Base-by-base conservation (phyloP, 1,140 invertebrate genomes). In the Trialeurodes vaporariorum region DNA sequence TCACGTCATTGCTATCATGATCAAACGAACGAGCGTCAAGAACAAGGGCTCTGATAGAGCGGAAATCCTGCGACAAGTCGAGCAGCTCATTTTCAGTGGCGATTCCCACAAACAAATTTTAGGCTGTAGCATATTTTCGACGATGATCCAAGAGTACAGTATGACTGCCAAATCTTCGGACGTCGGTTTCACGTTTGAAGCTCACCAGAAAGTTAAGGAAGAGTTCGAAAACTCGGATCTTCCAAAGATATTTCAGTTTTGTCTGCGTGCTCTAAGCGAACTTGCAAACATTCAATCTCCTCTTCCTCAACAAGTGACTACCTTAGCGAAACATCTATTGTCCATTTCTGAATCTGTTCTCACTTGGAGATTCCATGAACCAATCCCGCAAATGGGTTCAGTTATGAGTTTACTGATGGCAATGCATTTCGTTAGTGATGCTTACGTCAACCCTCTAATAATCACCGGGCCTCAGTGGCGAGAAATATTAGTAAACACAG, bases 101-200 rank as follows among this genome's bases (percentile, higher is more conserved):
- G 84, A 87, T 76, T 76, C 82, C 64, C 75, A 78, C 66, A 81
- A 81, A 81, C 85, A 87, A 82, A 79, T 86, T 67, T 75, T 94
- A 40, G 91, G 90, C 12, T 94, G 92, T 74, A 87, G 88, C 67
- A 84, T 95, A 67, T 85, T 95, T 70, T 82, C 86, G 64, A 85
- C 90, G 12, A 79, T 95, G 58, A 85, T 95, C 79, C 88, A 91
- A 83, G 93, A 96, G 79, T 93, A 92, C 82, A 87, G 89, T 60
- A 89, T 84, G 58, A 91, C 90, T n/a, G 83, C 87, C 0, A 89
- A 92, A 75, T 90, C 91, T 9, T 87, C 89, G 24, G 90, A 92
- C 80, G 86, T 93, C 59, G 91, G 91, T 12, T 77, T 95, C 59
- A 87, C 90, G 21, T 94, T 88, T 88, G 90, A 92, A 78, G 84